Percentiles rank a stretch among this genome's conserved stretches.
Conservation (phyloP, 2,888 invertebrate species). For the Leucophora obtusa region DNA sequence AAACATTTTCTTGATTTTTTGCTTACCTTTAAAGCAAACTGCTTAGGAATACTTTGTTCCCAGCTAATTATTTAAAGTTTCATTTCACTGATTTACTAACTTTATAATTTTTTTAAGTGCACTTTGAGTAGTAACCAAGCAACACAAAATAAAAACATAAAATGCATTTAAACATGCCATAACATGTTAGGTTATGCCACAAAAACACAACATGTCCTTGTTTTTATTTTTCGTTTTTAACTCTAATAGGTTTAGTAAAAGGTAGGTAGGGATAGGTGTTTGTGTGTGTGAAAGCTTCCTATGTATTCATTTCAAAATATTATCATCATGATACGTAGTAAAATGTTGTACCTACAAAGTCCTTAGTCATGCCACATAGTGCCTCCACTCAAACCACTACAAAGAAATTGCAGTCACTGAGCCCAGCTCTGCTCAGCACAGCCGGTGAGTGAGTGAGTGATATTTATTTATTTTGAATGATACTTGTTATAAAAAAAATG, state of each 20-base stretch:
- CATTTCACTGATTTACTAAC: not conserved
- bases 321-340: not conserved
- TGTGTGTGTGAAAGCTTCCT: no score
- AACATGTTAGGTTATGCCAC: constrained; percentile 41
- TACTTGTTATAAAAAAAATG: not conserved
- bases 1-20: no score
- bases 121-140: not conserved
- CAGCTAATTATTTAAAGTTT: not conserved
- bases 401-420: not conserved
- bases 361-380: not conserved
- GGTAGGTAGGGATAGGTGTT: not conserved
- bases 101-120: not conserved
- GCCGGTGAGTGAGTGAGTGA: not conserved
- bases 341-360: not conserved
- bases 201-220: constrained; percentile 46
- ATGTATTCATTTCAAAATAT: no score
- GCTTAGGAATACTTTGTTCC: no score
- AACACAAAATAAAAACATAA: constrained; percentile 7
- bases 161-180: constrained; percentile 43
- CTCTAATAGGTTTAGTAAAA: constrained; percentile 31
- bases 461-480: constrained; percentile 3
- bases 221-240: constrained; percentile 22
- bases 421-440: no score
- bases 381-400: not conserved
- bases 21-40: no score